These are phyloP conservation scores for Sericinus montela DNA, from an alignment of 2,888 invertebrate species.

Conservation along the genomic window DNA sequence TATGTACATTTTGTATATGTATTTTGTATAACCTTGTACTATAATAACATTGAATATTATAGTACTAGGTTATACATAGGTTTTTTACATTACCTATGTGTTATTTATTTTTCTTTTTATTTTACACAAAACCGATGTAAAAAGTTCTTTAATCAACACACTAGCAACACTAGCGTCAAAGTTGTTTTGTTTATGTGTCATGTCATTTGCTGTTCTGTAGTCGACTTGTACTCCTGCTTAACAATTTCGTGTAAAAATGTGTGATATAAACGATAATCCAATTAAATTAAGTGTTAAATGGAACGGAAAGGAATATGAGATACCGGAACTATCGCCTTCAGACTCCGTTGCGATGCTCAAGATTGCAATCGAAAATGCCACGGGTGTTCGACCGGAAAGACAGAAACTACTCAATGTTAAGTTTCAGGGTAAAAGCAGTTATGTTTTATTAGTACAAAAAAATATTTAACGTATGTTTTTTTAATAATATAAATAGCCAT, in stretches of 20 bases:
- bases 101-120: too few relatives aligned
- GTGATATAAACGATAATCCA: slow-evolving; percentile 68
- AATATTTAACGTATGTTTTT: too few relatives aligned
- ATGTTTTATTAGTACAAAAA: neutral
- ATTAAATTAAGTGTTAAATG: slow-evolving; percentile 89
- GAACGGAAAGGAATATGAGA: slow-evolving; percentile 93
- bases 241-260: slow-evolving; percentile 53
- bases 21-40: too few relatives aligned
- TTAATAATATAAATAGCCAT: too few relatives aligned
- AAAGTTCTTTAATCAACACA: too few relatives aligned
- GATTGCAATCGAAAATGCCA: slow-evolving; percentile 90
- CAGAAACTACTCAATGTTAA: slow-evolving; percentile 96
- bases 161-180: slow-evolving; percentile 26
- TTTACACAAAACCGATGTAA: too few relatives aligned
- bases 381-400: slow-evolving; percentile 93
- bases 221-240: slow-evolving; percentile 27
- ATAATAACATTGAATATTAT: too few relatives aligned
- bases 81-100: too few relatives aligned
- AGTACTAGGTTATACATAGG: too few relatives aligned
- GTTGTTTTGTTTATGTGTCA: slow-evolving; percentile 65
- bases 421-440: slow-evolving; percentile 85
- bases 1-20: too few relatives aligned
- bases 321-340: slow-evolving; percentile 85
- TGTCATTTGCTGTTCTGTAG: slow-evolving; percentile 40
- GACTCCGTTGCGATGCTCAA: slow-evolving; percentile 92